These are phyloP conservation scores for Drymonia ruficornis DNA, from an alignment of 2,888 invertebrate species.

Conservation along the genomic window DNA sequence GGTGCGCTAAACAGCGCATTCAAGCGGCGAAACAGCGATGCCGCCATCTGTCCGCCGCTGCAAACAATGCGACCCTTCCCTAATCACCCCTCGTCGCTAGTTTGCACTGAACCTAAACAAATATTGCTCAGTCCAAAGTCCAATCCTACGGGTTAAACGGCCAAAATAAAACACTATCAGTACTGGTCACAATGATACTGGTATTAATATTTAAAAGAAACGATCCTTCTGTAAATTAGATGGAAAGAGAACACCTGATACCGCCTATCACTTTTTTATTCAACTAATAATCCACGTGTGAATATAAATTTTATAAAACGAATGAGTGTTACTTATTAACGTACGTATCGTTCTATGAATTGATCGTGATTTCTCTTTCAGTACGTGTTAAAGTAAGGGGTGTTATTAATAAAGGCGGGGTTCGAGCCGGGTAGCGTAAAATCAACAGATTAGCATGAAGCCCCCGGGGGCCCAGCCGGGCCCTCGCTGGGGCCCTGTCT, in stretches of 20 bases:
- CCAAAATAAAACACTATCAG: conserved; percentile 26
- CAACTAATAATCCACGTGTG: conserved; percentile 42
- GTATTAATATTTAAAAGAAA: background rate
- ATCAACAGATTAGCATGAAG: conserved; percentile 81
- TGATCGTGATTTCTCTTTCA: conserved; percentile 60
- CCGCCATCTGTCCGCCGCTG: conserved; percentile 79
- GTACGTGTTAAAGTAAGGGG: conserved; percentile 73
- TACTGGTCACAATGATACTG: conserved; percentile 4
- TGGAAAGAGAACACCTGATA: conserved; percentile 4
- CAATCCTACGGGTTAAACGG: conserved; percentile 45
- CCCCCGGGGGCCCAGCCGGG: conserved; percentile 53
- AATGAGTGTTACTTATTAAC: conserved; percentile 58
- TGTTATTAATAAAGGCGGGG: conserved; percentile 77
- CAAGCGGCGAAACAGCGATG: conserved; percentile 67
- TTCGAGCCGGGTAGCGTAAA: conserved; percentile 76
- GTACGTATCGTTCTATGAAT: conserved; percentile 39
- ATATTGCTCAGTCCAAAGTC: conserved; percentile 63
- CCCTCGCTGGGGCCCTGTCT: conserved; percentile 50
- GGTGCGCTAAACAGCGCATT: conserved; percentile 83
- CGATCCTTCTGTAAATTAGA: background rate
- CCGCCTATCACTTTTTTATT: conserved; percentile 26
- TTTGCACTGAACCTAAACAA: conserved; percentile 76
- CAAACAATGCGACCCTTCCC: conserved; percentile 76
- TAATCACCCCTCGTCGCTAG: conserved; percentile 73
- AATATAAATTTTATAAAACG: conserved; percentile 50